These are phyloP conservation scores for Pantherophis guttatus DNA, from an alignment of 2,113 vertebrate species.

Conservation along the genomic window DNA sequence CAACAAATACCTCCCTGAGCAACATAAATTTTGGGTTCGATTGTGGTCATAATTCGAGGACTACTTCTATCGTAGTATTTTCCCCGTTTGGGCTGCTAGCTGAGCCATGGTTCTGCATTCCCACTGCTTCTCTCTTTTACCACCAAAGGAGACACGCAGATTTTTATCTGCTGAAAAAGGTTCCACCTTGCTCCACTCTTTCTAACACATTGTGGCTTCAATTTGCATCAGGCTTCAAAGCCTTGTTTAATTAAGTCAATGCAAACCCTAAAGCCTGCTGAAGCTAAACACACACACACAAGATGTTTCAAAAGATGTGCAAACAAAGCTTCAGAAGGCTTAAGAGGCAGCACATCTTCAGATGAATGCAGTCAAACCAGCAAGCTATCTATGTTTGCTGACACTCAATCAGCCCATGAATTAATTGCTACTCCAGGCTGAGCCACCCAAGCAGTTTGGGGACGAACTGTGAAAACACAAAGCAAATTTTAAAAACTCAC, in stretches of 20 bases:
- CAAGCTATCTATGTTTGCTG: slow-evolving; percentile 1
- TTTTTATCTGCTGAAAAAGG: neutral
- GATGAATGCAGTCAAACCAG: slow-evolving; percentile 10
- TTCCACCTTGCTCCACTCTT: neutral
- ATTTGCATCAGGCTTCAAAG: neutral
- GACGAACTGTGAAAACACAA: neutral
- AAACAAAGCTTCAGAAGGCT: neutral
- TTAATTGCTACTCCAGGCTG: neutral
- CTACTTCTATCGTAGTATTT: neutral
- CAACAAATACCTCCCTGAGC: neutral
- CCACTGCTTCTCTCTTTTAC: neutral
- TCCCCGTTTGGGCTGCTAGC: neutral
- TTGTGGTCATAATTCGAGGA: neutral
- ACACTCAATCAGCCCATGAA: neutral
- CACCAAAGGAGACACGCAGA: neutral
- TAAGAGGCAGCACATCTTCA: neutral
- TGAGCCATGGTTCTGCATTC: neutral
- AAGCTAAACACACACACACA: neutral
- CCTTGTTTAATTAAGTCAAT: neutral
- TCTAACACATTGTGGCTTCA: neutral
- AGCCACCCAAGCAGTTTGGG: neutral
- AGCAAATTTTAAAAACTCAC: neutral
- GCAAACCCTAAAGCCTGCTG: neutral
- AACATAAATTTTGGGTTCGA: neutral
- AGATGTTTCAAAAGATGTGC: neutral